Evolutionary conservation across 2,888 invertebrate genomes (phyloP).

Genomic region (Catocala nupta): DNA sequence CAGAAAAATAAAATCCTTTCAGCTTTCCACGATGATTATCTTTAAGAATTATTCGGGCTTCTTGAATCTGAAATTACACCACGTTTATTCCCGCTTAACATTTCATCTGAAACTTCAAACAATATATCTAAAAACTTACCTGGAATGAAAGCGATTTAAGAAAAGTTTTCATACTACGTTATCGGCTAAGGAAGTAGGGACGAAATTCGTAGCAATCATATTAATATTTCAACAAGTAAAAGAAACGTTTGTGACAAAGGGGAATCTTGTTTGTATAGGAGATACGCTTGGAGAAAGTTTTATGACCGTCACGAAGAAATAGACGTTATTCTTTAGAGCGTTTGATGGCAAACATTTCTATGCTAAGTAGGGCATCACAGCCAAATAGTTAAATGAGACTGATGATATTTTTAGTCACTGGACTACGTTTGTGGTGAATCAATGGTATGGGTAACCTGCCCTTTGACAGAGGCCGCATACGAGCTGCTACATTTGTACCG

Average conservation of each 20-base stretch:
- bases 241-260: slow-evolving; percentile 40
- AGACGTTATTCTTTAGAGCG: slow-evolving; percentile 23
- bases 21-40: slow-evolving; percentile 33
- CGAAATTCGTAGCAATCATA: slow-evolving; percentile 39
- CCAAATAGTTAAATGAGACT: slow-evolving; percentile 9
- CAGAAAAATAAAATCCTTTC: slow-evolving; percentile 17
- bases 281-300: slow-evolving; percentile 37
- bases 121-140: slow-evolving; percentile 40
- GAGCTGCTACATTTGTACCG: too few species aligned
- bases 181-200: slow-evolving; percentile 30
- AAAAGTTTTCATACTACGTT: slow-evolving; percentile 41
- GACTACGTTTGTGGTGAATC: too few species aligned
- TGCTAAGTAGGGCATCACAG: slow-evolving; percentile 3
- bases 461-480: too few species aligned
- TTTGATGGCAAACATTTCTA: slow-evolving; percentile 18
- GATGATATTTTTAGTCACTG: slow-evolving; percentile 8
- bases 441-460: too few species aligned
- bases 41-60: slow-evolving; percentile 22
- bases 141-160: slow-evolving; percentile 36
- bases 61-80: slow-evolving; percentile 33
- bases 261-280: slow-evolving; percentile 40
- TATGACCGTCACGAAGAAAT: slow-evolving; percentile 28
- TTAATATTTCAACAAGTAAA: slow-evolving; percentile 45
- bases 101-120: slow-evolving; percentile 40
- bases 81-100: slow-evolving; percentile 27